These are phyloP conservation scores for Dicaeum eximium DNA, from an alignment of 2,113 vertebrate species.

Conservation along the genomic window DNA sequence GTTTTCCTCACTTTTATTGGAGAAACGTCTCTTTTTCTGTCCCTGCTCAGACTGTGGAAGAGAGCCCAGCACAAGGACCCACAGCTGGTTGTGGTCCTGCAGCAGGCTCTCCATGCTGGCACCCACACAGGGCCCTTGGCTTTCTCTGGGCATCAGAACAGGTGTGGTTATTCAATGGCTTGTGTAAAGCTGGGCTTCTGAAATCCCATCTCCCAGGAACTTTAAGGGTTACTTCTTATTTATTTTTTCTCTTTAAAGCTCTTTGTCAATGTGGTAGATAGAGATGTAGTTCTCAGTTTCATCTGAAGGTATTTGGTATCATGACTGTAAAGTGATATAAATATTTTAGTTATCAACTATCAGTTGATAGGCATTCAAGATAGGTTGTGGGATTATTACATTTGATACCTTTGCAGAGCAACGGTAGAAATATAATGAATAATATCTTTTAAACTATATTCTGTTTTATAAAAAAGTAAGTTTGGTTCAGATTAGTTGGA, in stretches of 20 bases:
- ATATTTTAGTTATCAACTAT: background rate
- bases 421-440: background rate
- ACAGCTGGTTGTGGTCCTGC: constrained; percentile 70
- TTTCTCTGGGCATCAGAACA: constrained; percentile 81
- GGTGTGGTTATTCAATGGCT: constrained; percentile 79
- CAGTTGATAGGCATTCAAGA: background rate
- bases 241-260: background rate
- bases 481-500: background rate
- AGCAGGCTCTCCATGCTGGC: constrained; percentile 74
- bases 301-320: background rate
- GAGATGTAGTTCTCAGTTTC: background rate
- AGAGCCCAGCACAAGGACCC: constrained; percentile 60
- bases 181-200: constrained; percentile 81
- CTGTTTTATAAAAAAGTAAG: background rate
- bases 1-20: background rate
- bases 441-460: background rate
- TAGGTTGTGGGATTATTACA: background rate
- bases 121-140: constrained; percentile 79
- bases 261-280: background rate
- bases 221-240: background rate
- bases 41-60: constrained; percentile 55
- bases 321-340: background rate
- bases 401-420: background rate
- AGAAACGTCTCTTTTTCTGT: background rate
- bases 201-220: background rate